Evolutionary conservation across 2,888 invertebrate genomes (phyloP), one percentile per base, ranked within the genome.

Genomic region (Lordiphosa fenestrarum): DNA sequence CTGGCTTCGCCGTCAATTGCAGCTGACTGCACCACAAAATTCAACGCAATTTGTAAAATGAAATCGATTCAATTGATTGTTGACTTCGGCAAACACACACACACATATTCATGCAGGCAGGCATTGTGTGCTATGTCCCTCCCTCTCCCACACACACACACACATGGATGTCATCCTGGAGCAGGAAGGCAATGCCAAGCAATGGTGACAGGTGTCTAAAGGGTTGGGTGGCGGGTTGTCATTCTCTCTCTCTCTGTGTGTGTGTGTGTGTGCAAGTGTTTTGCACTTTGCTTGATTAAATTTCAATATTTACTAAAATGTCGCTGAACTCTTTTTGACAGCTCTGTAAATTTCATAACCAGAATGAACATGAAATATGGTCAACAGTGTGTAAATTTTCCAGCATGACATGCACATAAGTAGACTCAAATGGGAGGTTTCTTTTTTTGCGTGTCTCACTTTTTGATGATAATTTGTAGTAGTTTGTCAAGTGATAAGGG

Each of bases 221-320:
- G 70, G 66, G 52, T 53, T 19, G 48, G 40, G n/a, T 36, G 40
- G 4, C 6, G 9, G 19, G n/a, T 7, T 30, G 15, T 48, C 48
- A 52, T 30, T 39, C 39, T 19, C 15, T 15, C 15, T 15, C 15
- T 15, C 15, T 15, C 15, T 40, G 13, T 38, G 33, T 36, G 53
- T 58, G 19, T 57, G 38, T 51, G 41, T 55, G 58, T 52, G 48
- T 69, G 56, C 77, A 65, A 57, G 66, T 71, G 58, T 55, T 69
- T 68, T 84, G 85, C 81, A 84, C 81, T 82, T 84, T 82, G 71
- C 85, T 82, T 82, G 85, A 82, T 82, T 82, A 84, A 84, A 83
- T 82, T 84, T 83, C 81, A 84, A 84, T 82, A 85, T 84, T 82
- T 82, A 85, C 85, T 83, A 84, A 82, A 82, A 84, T 82, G 81